Evolutionary conservation across 2,888 invertebrate species (phyloP), one percentile per base, ranked within the genome.

Genomic region (Aromia moschata): DNA sequence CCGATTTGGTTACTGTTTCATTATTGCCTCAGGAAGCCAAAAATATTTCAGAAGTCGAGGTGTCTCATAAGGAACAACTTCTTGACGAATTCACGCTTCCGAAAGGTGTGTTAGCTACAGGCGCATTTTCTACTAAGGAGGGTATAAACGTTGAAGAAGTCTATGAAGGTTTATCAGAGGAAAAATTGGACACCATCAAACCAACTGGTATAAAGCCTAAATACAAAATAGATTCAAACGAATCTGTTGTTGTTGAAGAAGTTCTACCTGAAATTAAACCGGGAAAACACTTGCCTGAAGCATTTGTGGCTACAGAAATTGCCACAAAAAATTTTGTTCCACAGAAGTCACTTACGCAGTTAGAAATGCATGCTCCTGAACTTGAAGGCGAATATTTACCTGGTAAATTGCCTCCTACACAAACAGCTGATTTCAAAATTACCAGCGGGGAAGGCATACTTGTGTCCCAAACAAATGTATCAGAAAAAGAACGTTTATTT

Each of bases 301-400:
- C 90, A 46, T 89, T 92, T 73, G 91, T 92, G 1, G 89, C 92
- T 0, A 92, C 92, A 1, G 92, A 92, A 84, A 84, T 86, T 7
- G 92, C 92, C 2, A 86, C 84, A 16, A 83, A 86, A 76, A 84
- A 86, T 56, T 79, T 92, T 0, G 82, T 88, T 20, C 83, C 89
- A 9, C 89, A 89, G 64, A 88, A 86, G 74, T 87, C 89, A 76
- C 77, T 88, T 40, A 79, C 86, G 2, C 88, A 88, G 11, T 85
- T 87, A 79, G 85, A 87, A 74, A 87, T 86, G 68, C 79, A 87
- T 69, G 84, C 87, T 0, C 86, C 89, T 60, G 92, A 92, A 79
- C 84, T 85, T 62, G 91, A 91, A 83, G 89, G 88, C 1, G 81
- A 83, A 15, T 83, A 87, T 61, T 76, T 84, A 14, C 82, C 84